phyloP scores from a whole-genome alignment of 2,797 vertebrate genomes.

The Halcyon smyrnensis region DNA sequence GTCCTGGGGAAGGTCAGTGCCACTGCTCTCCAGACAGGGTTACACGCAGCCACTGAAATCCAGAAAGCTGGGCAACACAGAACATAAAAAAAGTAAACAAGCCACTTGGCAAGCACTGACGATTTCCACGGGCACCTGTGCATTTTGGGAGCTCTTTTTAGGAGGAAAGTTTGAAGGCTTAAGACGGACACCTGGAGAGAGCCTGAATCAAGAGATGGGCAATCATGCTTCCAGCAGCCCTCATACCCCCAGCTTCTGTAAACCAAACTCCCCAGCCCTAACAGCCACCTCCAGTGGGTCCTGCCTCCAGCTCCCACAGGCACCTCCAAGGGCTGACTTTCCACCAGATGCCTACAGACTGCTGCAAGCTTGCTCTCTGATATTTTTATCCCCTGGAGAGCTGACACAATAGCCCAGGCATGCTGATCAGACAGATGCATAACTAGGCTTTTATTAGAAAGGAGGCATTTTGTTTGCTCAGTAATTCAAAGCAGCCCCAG shows the following conservation, averaged over 20 bases:
- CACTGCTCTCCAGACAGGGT: accelerated
- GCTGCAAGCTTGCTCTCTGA: not conserved
- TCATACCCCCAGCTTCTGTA: not conserved
- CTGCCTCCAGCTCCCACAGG: not conserved
- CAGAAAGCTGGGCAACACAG: not conserved
- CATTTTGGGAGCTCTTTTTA: not conserved
- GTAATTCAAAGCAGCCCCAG: not conserved
- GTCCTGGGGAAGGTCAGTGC: not conserved
- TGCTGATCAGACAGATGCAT: not conserved
- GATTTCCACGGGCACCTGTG: not conserved
- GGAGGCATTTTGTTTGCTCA: not conserved
- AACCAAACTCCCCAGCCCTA: not conserved
- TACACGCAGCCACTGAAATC: not conserved
- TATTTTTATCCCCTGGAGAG: not conserved
- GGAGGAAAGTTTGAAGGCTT: not conserved
- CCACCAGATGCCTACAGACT: not conserved
- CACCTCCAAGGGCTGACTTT: not conserved
- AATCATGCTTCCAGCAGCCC: not conserved
- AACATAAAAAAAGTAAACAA: too few species aligned
- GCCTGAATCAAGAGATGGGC: accelerated
- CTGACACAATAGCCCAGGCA: not conserved
- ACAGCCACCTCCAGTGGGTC: not conserved
- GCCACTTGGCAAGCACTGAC: not conserved
- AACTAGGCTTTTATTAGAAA: not conserved
- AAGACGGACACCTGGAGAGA: not conserved